These are phyloP conservation scores for Drosophila novamexicana DNA, from an alignment of 1,140 invertebrate species.

Conservation along the genomic window DNA sequence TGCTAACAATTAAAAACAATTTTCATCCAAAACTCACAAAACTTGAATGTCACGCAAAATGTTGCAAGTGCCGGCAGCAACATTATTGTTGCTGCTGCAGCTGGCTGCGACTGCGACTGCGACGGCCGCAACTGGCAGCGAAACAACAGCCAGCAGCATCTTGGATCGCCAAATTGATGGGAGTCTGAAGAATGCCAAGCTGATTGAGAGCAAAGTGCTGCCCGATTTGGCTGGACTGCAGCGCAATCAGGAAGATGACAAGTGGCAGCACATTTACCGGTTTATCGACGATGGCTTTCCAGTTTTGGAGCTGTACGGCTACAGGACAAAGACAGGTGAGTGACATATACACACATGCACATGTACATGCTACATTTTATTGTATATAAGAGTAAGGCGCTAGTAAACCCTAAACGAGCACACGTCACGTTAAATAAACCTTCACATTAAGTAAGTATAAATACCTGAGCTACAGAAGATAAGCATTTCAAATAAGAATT, in stretches of 20 bases:
- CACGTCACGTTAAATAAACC: no score
- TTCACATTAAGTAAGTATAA: no score
- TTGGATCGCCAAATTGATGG: conserved; percentile 68
- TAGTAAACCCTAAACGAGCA: no score
- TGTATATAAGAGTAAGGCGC: background rate
- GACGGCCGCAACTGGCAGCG: conserved; percentile 18
- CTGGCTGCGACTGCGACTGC: conserved; percentile 29
- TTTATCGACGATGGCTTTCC: conserved; percentile 82
- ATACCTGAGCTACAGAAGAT: no score
- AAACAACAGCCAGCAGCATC: conserved; percentile 46
- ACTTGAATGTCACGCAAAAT: conserved; percentile 75
- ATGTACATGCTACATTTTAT: background rate
- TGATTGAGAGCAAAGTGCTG: conserved; percentile 80
- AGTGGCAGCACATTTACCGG: conserved; percentile 79
- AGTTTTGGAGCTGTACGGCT: conserved; percentile 78
- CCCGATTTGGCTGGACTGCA: conserved; percentile 70
- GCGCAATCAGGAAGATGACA: conserved; percentile 75
- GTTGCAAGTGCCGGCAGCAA: conserved; percentile 77
- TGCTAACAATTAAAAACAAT: conserved; percentile 77
- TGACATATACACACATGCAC: conserved; percentile 8
- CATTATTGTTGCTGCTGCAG: conserved; percentile 59
- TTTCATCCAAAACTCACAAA: conserved; percentile 48
- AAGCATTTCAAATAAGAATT: no score
- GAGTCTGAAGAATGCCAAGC: conserved; percentile 76
- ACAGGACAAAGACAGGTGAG: conserved; percentile 76